These are phyloP conservation scores for Callaeas wilsoni DNA, from an alignment of 2,113 vertebrate genomes.

Conservation along the genomic window DNA sequence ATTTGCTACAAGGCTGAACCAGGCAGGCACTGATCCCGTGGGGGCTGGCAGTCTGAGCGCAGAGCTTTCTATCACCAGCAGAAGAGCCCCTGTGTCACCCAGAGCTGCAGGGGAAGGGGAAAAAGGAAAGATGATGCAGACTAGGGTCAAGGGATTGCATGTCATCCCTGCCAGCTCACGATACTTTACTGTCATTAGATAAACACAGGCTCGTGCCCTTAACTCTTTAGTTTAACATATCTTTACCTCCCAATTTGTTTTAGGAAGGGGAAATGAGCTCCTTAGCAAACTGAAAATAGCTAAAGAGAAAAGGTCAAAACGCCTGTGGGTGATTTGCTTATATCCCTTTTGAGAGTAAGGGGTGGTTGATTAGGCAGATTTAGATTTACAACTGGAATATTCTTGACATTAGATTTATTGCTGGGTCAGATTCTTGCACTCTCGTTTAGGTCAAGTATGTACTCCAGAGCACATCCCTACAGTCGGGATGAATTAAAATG, in stretches of 20 bases:
- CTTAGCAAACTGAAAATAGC: constrained; percentile 1
- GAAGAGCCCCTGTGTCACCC: neutral
- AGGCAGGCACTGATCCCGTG: neutral
- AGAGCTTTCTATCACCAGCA: neutral
- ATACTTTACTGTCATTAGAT: neutral
- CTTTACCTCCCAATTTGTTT: neutral
- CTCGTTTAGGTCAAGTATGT: neutral
- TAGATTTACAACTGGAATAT: neutral
- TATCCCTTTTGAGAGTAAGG: neutral
- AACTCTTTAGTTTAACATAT: neutral
- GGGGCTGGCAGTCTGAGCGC: neutral
- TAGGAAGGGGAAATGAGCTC: neutral
- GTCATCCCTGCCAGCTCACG: neutral
- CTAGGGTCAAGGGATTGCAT: neutral
- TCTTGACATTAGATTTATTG: neutral
- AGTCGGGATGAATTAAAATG: neutral
- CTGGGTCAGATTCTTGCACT: neutral
- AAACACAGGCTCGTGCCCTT: neutral
- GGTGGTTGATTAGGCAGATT: neutral
- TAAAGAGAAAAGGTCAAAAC: neutral
- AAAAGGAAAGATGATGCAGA: neutral
- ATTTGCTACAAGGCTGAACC: neutral
- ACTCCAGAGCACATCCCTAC: neutral
- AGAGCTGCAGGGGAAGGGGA: neutral
- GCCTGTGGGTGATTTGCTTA: neutral